These are phyloP conservation scores for Fragum whitleyi DNA, from an alignment of 2,888 invertebrate species.

Conservation along the genomic window DNA sequence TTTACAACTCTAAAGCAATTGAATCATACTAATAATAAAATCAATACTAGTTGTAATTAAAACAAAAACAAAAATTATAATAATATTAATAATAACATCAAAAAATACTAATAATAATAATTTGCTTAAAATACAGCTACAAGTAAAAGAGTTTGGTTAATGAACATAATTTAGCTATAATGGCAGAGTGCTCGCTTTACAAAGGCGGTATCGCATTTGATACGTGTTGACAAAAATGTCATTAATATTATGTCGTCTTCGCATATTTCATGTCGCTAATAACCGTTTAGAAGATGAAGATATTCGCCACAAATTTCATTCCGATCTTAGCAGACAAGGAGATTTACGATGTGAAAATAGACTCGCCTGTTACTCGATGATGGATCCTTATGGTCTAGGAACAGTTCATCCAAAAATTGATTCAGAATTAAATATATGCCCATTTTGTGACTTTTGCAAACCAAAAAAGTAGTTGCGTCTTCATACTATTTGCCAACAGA, in stretches of 20 bases:
- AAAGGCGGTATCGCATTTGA: constrained; percentile 3
- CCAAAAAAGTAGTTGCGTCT: no score
- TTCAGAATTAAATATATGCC: no score
- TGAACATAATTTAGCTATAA: constrained; percentile 1
- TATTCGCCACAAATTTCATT: constrained; percentile 10
- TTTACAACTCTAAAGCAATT: no score
- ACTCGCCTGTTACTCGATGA: constrained; percentile 19
- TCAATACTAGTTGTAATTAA: no score
- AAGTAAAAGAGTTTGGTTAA: not conserved
- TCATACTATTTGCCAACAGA: no score
- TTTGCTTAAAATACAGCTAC: no score
- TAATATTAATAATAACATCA: not conserved
- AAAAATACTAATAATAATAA: not conserved
- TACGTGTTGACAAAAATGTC: constrained; percentile 14
- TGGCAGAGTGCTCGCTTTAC: not conserved
- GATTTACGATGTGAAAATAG: constrained; percentile 6
- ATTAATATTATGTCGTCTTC: not conserved
- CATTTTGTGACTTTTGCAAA: no score
- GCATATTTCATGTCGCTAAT: constrained; percentile 20
- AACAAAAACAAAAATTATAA: no score
- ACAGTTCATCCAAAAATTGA: no score
- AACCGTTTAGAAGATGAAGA: constrained; percentile 13
- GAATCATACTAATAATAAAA: no score
- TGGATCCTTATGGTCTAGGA: not conserved
- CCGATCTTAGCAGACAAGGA: not conserved